Evolutionary conservation across 2,113 vertebrate genomes (phyloP), one percentile per base, ranked within the genome.

Genomic region (Motacilla tschutschensis): DNA sequence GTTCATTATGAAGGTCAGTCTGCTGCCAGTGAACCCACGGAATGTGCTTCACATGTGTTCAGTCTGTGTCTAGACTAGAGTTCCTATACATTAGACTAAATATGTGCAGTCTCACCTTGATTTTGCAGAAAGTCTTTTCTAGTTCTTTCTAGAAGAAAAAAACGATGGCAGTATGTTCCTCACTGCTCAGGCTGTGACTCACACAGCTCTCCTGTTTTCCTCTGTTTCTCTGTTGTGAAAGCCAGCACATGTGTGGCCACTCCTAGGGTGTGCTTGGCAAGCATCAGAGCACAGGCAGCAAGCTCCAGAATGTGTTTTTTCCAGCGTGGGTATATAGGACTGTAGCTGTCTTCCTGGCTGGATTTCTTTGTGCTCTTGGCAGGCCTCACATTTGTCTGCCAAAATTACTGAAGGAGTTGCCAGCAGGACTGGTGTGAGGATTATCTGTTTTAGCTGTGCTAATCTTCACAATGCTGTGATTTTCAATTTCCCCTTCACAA

Each of bases 231-330:
- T 87, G 46, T 77, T 92, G 60, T 25, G 12, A 85, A 84, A 79
- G 67, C 58, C 83, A 94, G 66, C 36, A 43, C 65, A 79, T 80
- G 89, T 93, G 87, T 92, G 85, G 83, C 85, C 92, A 79, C 87
- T 93, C 59, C 57, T 88, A 70, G 83, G 58, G 36, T 94, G 83
- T 91, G 75, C 66, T 91, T 95, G 95, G 92, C 93, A 94, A 84
- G 50, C 69, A 18, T 15, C 4, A 10, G 26, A 80, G 63, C 24
- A 65, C 53, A 85, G 75, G 75, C 29, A 20, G 53, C 78, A 92
- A 93, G 57, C 40, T 85, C 70, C 8, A 21, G 75, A 89, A 79
- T 79, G 78, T 5, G 0, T 44, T 92, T 84, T 90, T 93, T 82
- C 89, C 87, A 92, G 48, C 60, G 36, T 53, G 12, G 5, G 29